A percentile compares a stretch with the other conserved stretches of the same genome.
Evolutionary conservation across 2,113 vertebrate species (phyloP).

Genomic region (Forbesichthys papilliferus): DNA sequence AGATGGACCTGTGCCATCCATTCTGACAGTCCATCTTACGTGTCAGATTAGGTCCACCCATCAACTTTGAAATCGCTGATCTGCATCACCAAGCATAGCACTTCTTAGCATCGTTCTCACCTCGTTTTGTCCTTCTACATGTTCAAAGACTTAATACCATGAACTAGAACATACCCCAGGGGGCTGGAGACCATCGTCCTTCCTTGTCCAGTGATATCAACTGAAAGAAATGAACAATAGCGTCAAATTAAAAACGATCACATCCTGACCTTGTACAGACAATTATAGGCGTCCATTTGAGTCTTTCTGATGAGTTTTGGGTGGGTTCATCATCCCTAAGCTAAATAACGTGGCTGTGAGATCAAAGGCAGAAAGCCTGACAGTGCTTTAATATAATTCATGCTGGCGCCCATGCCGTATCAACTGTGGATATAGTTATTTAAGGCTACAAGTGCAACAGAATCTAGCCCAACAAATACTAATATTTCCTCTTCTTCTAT

Average conservation of each 20-base stretch:
- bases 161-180: conserved; percentile 43
- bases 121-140: conserved; percentile 11
- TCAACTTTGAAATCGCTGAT: not conserved
- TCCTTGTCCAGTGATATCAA: conserved; percentile 56
- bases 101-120: not conserved
- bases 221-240: conserved; percentile 60
- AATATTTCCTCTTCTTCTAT: conserved; percentile 34
- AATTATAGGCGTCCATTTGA: conserved; percentile 66
- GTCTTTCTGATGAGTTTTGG: conserved; percentile 58
- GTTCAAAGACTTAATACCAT: conserved; percentile 50
- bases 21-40: too few relatives aligned
- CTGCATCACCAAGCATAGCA: not conserved
- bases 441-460: conserved; percentile 40
- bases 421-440: conserved; percentile 47
- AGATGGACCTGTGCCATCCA: too few relatives aligned
- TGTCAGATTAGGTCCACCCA: too few relatives aligned
- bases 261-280: conserved; percentile 69
- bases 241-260: conserved; percentile 61
- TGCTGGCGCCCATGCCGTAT: conserved; percentile 52
- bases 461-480: conserved; percentile 36
- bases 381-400: conserved; percentile 53
- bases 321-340: conserved; percentile 65
- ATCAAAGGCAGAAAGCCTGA: conserved; percentile 61
- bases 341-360: conserved; percentile 58
- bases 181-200: conserved; percentile 31